Evolutionary conservation across 1,140 invertebrate genomes (phyloP), one percentile per base, ranked within the genome.

Genomic region (Drosophila santomea): DNA sequence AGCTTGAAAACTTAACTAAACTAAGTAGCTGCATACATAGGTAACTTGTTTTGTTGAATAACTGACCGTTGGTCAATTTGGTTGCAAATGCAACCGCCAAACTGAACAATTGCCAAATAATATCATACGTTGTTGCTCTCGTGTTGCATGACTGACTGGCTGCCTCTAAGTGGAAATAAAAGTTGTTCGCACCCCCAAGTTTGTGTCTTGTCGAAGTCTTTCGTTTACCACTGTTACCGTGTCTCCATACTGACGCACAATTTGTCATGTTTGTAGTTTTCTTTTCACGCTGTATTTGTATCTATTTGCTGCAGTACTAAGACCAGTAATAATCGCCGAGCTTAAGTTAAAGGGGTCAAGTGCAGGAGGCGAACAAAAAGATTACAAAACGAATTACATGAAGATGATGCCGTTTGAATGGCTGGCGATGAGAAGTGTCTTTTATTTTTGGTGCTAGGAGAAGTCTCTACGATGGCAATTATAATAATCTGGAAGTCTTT

Each of bases 171-270:
- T 68, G 32, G 50, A 67, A 45, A 51, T 48, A 69, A 48, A 47
- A 63, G 68, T 39, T 48, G 60, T 44, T 47, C 23, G 45, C 59
- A 50, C 62, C 59, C 61, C 71, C 79, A 62, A 86, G 79, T 85
- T 78, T 88, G 83, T 86, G 59, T 69, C 79, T 79, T 73, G 50
- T 66, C 25, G 61, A 83, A 88, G 83, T 83, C 83, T 82, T 86
- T 83, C 67, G 83, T 88, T 88, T 80, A 63, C 67, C 61, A 43
- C 56, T 55, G 51, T 36, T 36, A 44, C 15, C 7, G 15, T 7
- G 39, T 8, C 14, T 43, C 39, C 15, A 23, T 23, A 43, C 35
- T 12, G 12, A 20, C 41, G 25, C 23, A 50, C 44, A n/a, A 14
- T 55, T 62, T 56, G 43, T 48, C 39, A 35, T 59, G 28, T 32